These are phyloP conservation scores for Micrasema minimum DNA, from an alignment of 1,140 invertebrate species.

Conservation along the genomic window DNA sequence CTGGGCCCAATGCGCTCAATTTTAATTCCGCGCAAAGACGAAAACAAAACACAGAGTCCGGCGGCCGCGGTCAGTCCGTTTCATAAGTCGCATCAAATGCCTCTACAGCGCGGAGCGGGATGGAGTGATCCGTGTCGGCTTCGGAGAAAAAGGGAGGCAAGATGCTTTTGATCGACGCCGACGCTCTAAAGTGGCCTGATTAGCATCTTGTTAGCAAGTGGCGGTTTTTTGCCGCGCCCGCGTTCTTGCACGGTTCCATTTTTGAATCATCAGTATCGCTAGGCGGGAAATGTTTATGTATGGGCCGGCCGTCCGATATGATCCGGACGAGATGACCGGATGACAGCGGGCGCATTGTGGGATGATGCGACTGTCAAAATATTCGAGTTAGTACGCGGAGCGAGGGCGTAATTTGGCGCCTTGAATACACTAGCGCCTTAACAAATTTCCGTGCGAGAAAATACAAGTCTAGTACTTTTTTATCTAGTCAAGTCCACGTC, in stretches of 20 bases:
- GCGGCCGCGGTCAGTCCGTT: slow-evolving; percentile 28
- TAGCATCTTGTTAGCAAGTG: slow-evolving; percentile 52
- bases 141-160: slow-evolving; percentile 5
- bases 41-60: slow-evolving; percentile 32
- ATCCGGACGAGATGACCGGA: slow-evolving; percentile 1
- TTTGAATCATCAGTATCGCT: slow-evolving; percentile 37
- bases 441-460: background rate
- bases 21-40: slow-evolving; percentile 40
- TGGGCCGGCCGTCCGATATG: slow-evolving; percentile 11
- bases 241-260: slow-evolving; percentile 47
- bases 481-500: too few relatives aligned
- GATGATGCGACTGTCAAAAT: slow-evolving; percentile 26
- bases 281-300: slow-evolving; percentile 28
- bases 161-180: slow-evolving; percentile 48
- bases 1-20: slow-evolving; percentile 36
- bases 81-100: slow-evolving; percentile 38
- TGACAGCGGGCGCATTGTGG: slow-evolving; percentile 22
- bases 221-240: slow-evolving; percentile 38
- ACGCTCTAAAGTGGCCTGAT: slow-evolving; percentile 45
- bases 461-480: background rate
- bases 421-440: background rate
- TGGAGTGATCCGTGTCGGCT: slow-evolving; percentile 3
- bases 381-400: slow-evolving; percentile 7
- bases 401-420: slow-evolving; percentile 6
- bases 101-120: slow-evolving; percentile 21